A percentile compares a stretch with the other conserved stretches of the same genome.
phyloP scores from a whole-genome alignment of 2,113 vertebrate genomes.

The Corapipo altera region DNA sequence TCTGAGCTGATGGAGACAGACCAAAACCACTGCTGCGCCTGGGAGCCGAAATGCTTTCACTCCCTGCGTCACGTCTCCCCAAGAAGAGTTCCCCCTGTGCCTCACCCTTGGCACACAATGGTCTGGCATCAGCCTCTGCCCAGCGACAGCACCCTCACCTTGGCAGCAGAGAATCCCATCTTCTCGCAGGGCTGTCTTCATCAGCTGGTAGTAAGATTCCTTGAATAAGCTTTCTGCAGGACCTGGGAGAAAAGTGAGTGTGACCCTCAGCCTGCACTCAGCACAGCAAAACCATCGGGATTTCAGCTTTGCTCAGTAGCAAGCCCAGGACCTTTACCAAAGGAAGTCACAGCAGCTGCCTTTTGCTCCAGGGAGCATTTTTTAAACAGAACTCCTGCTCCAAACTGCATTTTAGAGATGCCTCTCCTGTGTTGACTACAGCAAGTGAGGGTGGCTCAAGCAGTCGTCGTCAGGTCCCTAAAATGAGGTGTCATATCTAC shows the following conservation, averaged over 20 bases:
- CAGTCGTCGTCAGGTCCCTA: rapidly evolving
- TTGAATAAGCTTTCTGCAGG: conserved; percentile 98
- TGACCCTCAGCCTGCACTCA: not conserved
- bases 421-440: not conserved
- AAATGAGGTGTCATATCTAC: not conserved
- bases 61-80: not conserved
- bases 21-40: not conserved
- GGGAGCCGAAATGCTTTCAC: not conserved
- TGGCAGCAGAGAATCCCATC: conserved; percentile 96
- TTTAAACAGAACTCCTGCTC: not conserved
- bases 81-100: not conserved
- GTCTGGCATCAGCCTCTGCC: not conserved
- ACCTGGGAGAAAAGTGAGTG: conserved; percentile 58
- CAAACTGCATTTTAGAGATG: not conserved
- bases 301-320: not conserved
- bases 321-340: not conserved
- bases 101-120: not conserved
- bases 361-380: not conserved
- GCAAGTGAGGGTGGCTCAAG: not conserved
- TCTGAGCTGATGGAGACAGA: not conserved
- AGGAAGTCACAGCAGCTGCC: not conserved
- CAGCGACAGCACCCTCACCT: conserved; percentile 74
- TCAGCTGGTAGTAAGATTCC: conserved; percentile 96
- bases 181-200: conserved; percentile 91
- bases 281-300: not conserved